Percentiles rank a stretch among this genome's conserved stretches.
Conservation (phyloP, 2,113 vertebrate genomes). For the Lophura nycthemera region DNA sequence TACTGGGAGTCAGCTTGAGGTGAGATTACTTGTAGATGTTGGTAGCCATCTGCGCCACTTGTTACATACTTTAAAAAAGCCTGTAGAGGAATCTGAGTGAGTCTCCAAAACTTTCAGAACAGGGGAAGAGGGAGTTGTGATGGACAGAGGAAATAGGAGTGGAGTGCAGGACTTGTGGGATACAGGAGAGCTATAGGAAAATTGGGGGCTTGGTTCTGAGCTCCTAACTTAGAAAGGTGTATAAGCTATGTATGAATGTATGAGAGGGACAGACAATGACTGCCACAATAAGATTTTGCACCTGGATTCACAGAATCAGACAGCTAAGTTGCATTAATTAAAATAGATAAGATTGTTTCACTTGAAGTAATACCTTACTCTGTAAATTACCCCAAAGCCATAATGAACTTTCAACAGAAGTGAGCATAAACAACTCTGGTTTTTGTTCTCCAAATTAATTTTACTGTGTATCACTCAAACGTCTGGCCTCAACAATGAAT, state of each 20-base stretch:
- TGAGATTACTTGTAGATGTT: background rate
- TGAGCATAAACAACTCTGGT: background rate
- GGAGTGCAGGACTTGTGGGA: background rate
- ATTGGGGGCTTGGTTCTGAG: background rate
- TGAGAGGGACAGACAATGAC: background rate
- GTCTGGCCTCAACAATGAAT: background rate
- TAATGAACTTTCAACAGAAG: background rate
- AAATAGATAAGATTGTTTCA: background rate
- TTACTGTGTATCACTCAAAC: background rate
- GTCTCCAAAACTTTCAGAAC: background rate
- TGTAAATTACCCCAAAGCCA: background rate
- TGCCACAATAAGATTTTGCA: background rate
- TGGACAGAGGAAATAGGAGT: background rate
- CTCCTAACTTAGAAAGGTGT: background rate
- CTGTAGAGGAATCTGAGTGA: background rate
- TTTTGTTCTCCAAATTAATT: background rate
- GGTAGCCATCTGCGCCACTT: background rate
- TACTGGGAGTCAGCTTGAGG: background rate
- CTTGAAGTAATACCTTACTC: background rate
- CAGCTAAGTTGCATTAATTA: background rate
- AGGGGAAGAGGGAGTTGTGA: background rate
- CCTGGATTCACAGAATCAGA: background rate
- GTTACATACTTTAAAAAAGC: background rate
- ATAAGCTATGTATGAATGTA: too few relatives aligned
- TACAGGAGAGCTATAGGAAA: background rate